Percentiles rank a stretch among this genome's conserved stretches.
phyloP scores from a whole-genome alignment of 2,888 invertebrate species.

The Bembecia ichneumoniformis region DNA sequence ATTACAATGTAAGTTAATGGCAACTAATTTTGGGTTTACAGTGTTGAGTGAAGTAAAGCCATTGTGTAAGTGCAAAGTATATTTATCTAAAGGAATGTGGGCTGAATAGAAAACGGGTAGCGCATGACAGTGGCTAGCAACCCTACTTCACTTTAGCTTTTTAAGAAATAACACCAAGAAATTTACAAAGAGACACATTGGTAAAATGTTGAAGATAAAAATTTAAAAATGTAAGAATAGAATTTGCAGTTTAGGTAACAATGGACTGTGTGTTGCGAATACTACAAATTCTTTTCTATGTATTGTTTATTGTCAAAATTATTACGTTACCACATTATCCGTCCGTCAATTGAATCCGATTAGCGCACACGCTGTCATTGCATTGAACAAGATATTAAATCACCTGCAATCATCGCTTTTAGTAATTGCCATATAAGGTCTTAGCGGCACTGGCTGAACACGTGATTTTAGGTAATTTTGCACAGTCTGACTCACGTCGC shows the following conservation, averaged over 20 bases:
- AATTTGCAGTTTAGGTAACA: constrained; percentile 37
- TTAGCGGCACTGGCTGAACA: constrained; percentile 35
- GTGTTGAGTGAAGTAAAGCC: constrained; percentile 66
- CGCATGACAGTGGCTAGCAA: constrained; percentile 60
- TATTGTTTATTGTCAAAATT: neutral
- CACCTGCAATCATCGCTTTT: constrained; percentile 55
- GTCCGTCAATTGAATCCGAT: constrained; percentile 30
- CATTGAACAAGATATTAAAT: constrained; percentile 48
- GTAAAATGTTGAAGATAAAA: constrained; percentile 8
- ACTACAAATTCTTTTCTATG: constrained; percentile 32
- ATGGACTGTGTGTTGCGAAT: constrained; percentile 14
- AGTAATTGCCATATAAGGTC: constrained; percentile 28
- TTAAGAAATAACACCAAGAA: constrained; percentile 29
- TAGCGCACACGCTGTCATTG: constrained; percentile 49
- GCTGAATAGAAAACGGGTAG: constrained; percentile 62
- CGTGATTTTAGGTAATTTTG: constrained; percentile 17
- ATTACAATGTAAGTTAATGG: constrained; percentile 34
- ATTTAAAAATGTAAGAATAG: constrained; percentile 17
- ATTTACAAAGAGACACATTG: constrained; percentile 11
- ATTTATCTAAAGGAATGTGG: constrained; percentile 56
- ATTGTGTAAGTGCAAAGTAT: constrained; percentile 63
- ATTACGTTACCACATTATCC: constrained; percentile 10
- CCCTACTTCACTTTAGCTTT: constrained; percentile 57
- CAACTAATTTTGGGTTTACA: constrained; percentile 69
- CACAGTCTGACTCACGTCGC: constrained; percentile 27